A percentile compares a stretch with the other conserved stretches of the same genome.
Evolutionary conservation across 2,113 vertebrate species (phyloP).

Genomic region (Callithrix jacchus): DNA sequence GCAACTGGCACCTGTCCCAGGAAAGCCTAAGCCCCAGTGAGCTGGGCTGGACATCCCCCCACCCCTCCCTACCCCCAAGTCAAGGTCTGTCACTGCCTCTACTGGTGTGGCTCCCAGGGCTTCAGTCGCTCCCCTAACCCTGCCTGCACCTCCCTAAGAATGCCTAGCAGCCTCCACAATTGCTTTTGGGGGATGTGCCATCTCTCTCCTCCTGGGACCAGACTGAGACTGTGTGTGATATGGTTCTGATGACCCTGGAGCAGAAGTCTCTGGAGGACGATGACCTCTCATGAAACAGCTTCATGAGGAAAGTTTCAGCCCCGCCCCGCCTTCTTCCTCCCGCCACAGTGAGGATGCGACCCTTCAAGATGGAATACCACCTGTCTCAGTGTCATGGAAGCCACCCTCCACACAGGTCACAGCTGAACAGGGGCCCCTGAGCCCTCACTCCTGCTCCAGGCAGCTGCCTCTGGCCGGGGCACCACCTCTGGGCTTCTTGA

Average conservation of each 20-base stretch:
- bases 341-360: not conserved
- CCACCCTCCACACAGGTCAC: too few species aligned
- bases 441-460: not conserved
- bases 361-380: not conserved
- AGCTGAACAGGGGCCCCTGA: rapidly evolving
- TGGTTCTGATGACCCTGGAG: not conserved
- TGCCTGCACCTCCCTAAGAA: not conserved
- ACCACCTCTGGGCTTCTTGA: not conserved
- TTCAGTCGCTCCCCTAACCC: not conserved
- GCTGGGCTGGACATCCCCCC: too few species aligned
- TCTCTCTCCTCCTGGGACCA: not conserved
- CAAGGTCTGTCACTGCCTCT: too few species aligned
- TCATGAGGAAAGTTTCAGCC: not conserved
- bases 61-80: too few species aligned
- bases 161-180: not conserved
- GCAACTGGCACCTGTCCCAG: not conserved
- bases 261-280: not conserved
- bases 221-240: not conserved
- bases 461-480: not conserved
- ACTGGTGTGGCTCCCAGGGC: too few species aligned
- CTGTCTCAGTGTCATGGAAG: rapidly evolving
- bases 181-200: not conserved
- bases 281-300: rapidly evolving
- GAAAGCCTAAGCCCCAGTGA: not conserved
- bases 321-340: not conserved